Base-by-base conservation (phyloP, 1,140 invertebrate species). In the roundworm (Caenorhabditis elegans) region DNA sequence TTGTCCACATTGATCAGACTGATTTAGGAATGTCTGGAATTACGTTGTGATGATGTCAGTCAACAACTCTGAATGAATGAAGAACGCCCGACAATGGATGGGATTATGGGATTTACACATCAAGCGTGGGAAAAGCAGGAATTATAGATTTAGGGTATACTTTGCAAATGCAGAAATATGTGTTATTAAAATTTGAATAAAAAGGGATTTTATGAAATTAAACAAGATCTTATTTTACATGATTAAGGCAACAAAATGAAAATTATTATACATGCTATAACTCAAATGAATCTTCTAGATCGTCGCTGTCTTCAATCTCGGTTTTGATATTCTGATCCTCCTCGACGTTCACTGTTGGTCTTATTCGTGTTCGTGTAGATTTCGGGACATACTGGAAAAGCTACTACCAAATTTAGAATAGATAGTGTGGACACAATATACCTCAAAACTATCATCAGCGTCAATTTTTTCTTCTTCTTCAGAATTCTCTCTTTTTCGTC, bases 361-460 rank as follows among this genome's bases (percentile, higher is more conserved):
- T 70, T 22, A 39, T 70, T 70, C 60, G 36, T 0, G 60, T 70
- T 36, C 60, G 34, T 2, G 60, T 70, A 2, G 60, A 22, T 24
- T 43, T 70, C 13, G 60, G 60, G n/a, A 19, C 36, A 17, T 70
- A 70, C 60, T 70, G 34, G 39, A 70, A 70, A 39, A n/a, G 5
- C n/a, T n/a, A n/a, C 17, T 65, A 26, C 3, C 0, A 3, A n/a
- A n/a, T 60, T 2, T 34, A 60, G 1, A 36, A 2, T n/a, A 34
- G 13, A 60, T 4, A 60, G 1, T n/a, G 2, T n/a, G n/a, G 13
- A 60, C 3, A 2, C 2, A 34, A 17, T n/a, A 5, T 11, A 70
- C 60, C 22, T 70, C 60, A 15, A 70, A 70, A 22, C 60, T 70
- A 43, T 70, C 60, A 70, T 70, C 60, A 43, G 39, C 15, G 39